These are phyloP conservation scores for Hyla sarda DNA, from an alignment of 2,113 vertebrate species.

Conservation along the genomic window DNA sequence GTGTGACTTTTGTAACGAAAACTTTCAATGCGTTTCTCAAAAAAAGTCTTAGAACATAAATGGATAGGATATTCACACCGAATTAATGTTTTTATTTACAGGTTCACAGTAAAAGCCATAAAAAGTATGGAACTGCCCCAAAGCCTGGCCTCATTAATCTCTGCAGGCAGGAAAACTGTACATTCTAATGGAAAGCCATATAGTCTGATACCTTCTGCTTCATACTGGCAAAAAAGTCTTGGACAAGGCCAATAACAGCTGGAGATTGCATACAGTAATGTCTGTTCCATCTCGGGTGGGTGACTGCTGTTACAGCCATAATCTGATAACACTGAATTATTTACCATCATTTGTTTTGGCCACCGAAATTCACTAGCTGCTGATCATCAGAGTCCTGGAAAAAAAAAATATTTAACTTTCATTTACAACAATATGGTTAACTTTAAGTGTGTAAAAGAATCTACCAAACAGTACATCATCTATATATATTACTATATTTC, in stretches of 20 bases:
- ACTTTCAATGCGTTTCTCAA: neutral
- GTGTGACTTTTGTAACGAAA: too few species aligned
- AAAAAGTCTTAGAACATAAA: neutral
- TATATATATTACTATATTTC: too few species aligned
- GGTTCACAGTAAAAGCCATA: constrained; percentile 46
- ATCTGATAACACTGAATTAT: neutral
- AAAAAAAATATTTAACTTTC: neutral
- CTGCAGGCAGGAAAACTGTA: constrained; percentile 27
- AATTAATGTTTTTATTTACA: constrained; percentile 47
- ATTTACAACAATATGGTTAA: neutral
- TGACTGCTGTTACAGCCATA: neutral
- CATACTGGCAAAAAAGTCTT: too few species aligned
- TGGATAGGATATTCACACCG: neutral
- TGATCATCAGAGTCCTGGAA: constrained; percentile 71
- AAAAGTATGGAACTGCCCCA: constrained; percentile 31
- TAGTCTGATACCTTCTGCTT: too few species aligned
- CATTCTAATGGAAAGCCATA: neutral
- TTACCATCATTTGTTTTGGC: constrained; percentile 51
- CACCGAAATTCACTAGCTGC: constrained; percentile 66
- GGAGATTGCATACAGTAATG: neutral
- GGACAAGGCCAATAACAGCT: too few species aligned
- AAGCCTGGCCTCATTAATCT: constrained; percentile 10
- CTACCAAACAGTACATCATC: neutral
- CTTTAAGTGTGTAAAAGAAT: neutral
- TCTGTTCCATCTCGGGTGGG: neutral